Evolutionary conservation across 1,140 invertebrate genomes (phyloP), one percentile per base, ranked within the genome.

Genomic region (Protaetia brevitarsis): DNA sequence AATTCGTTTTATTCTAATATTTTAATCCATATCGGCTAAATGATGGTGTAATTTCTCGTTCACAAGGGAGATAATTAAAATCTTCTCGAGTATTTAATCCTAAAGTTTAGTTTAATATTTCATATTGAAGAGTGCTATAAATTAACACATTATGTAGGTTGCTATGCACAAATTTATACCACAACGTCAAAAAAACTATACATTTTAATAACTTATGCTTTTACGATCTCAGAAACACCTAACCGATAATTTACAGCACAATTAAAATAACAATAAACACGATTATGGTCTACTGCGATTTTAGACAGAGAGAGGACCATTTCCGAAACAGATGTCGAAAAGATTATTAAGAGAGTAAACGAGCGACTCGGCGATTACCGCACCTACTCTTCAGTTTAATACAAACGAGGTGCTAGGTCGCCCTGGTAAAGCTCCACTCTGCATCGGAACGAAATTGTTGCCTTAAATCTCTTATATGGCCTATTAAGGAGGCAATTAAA

Each of bases 401-500:
- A 51, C 41, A 10, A 51, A 16, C 41, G 8, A 16, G 5, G 13
- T 7, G 16, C 21, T 23, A 51, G 1, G 13, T 51, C 19, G 19
- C 13, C 8, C 5, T 26, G 41, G n/a, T n/a, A n/a, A n/a, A n/a
- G n/a, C n/a, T n/a, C n/a, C n/a, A n/a, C n/a, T n/a, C 16, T 13
- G 1, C 34, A 37, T 37, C 34, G 10, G 34, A 16, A 37, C 10
- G 41, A 51, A 51, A 51, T 51, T 51, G 41, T 51, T 51, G 21
- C 19, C 21, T 23, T 51, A 51, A 51, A 51, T 51, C 41, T 51
- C 41, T 13, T 23, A 51, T 51, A 51, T 51, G 26, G 41, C 41
- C 41, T 51, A 51, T 51, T 51, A 51, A 51, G 41, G 41, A 51
- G 16, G 16, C 41, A 51, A 51, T 51, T 51, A 51, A 51, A 51